Conservation (phyloP, 2,797 vertebrate genomes). For the Thaleichthys pacificus region DNA sequence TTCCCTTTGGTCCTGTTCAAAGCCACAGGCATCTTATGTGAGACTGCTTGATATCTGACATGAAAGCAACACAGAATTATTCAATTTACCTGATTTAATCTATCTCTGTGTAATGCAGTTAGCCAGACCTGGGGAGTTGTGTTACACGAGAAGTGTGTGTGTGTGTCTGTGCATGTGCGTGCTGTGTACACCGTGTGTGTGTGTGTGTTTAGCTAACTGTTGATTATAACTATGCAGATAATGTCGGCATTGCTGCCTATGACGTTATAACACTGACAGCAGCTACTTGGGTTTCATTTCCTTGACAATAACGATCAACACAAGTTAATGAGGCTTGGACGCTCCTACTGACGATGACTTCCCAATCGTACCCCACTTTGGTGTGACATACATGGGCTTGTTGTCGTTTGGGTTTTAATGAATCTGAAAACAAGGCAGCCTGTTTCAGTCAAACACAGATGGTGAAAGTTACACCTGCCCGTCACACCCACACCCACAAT, state of each 20-base stretch:
- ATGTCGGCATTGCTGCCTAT: no score
- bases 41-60: constrained; percentile 21
- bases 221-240: no score
- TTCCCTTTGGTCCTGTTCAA: not conserved
- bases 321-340: no score
- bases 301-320: no score
- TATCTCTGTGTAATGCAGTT: constrained; percentile 45
- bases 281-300: not conserved
- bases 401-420: no score
- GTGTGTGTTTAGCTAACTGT: not conserved
- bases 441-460: constrained; percentile 27
- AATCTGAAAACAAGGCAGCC: no score
- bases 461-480: constrained; percentile 64
- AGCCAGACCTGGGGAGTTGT: constrained; percentile 31
- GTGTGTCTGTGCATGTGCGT: constrained; percentile 17
- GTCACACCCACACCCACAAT: constrained; percentile 26
- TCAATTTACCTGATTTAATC: constrained; percentile 51
- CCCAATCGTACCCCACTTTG: no score
- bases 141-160: constrained; percentile 17
- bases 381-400: no score
- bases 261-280: not conserved
- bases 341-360: no score
- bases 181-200: not conserved
- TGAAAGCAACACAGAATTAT: constrained; percentile 50
- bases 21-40: not conserved